Conservation (phyloP, 2,888 invertebrate species). For the Ligdia adustata region DNA sequence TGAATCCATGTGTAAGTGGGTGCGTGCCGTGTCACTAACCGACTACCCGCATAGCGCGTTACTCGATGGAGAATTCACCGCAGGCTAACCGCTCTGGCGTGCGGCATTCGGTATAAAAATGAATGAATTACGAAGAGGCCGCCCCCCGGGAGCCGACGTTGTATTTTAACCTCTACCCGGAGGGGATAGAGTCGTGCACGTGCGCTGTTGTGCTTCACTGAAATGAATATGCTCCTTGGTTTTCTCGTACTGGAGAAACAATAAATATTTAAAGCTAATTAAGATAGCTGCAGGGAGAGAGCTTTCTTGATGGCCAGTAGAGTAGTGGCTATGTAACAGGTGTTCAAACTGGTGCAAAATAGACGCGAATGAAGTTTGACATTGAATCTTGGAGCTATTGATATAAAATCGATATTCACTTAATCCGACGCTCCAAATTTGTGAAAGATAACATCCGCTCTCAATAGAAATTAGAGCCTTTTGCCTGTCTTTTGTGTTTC, state of each 20-base stretch:
- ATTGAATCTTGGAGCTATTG: constrained; percentile 50
- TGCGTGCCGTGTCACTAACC: constrained; percentile 64
- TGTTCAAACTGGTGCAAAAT: constrained; percentile 56
- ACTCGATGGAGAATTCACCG: constrained; percentile 65
- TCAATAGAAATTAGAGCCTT: not conserved
- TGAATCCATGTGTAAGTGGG: constrained; percentile 81
- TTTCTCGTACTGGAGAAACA: constrained; percentile 49
- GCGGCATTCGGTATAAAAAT: constrained; percentile 64
- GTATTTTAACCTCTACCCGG: constrained; percentile 69
- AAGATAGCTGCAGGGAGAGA: constrained; percentile 30
- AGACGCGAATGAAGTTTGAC: constrained; percentile 49
- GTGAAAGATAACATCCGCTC: not conserved
- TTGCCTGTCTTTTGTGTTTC: too few species aligned
- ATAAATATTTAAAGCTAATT: constrained; percentile 48
- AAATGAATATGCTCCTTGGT: constrained; percentile 53
- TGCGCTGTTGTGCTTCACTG: constrained; percentile 61
- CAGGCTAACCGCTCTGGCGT: constrained; percentile 54
- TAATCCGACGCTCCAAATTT: constrained; percentile 7
- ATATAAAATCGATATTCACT: constrained; percentile 53
- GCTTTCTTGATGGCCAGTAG: constrained; percentile 30
- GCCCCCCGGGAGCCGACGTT: constrained; percentile 50
- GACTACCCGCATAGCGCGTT: constrained; percentile 62
- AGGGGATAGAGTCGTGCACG: constrained; percentile 69
- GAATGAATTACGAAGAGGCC: constrained; percentile 66
- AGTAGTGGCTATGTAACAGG: constrained; percentile 66